Evolutionary conservation across 2,113 vertebrate genomes (phyloP), one percentile per base, ranked within the genome.

Genomic region (Tenebrosternarchus preto): DNA sequence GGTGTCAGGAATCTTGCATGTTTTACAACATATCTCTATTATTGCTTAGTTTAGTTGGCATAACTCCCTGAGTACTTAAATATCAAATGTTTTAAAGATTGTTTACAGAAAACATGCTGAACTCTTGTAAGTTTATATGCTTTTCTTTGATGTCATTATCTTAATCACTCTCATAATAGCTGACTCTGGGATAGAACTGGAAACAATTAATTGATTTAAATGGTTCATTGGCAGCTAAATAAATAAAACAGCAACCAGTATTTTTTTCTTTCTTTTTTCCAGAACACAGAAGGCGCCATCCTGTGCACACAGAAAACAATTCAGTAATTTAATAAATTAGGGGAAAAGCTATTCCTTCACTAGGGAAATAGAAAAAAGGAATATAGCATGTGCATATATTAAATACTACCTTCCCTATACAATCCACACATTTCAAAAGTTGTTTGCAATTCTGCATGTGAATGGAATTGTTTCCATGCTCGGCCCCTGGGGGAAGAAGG

Each of bases 141-240:
- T 22, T 57, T 72, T 17, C 70, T 83, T 88, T 85, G 63, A 84
- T 78, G 76, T 80, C 77, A 85, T 91, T 86, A 80, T 74, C 84
- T 80, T 87, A 90, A 89, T 90, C 87, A 80, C 66, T 73, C 70
- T 78, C 79, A 88, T 85, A 86, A 84, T 61, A 64, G 70, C 80
- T 80, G 64, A 80, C 85, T 86, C 70, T 82, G 81, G 53, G 79
- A 76, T 74, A 83, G 81, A 87, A 88, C 84, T 88, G 89, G 87
- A 88, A 91, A 77, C 84, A 74, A 89, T 91, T 87, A 87, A 91
- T 88, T 86, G 43, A 90, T 88, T 89, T 85, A 24, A 86, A 88
- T 85, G 89, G 24, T 87, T 86, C 84, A 91, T 90, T 93, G 89
- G 77, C 77, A 86, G 74, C 77, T 74, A 78, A 78, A 81, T 90